Evolutionary conservation across 2,113 vertebrate species (phyloP), one percentile per base, ranked within the genome.

Genomic region (Tachysurus vachellii): DNA sequence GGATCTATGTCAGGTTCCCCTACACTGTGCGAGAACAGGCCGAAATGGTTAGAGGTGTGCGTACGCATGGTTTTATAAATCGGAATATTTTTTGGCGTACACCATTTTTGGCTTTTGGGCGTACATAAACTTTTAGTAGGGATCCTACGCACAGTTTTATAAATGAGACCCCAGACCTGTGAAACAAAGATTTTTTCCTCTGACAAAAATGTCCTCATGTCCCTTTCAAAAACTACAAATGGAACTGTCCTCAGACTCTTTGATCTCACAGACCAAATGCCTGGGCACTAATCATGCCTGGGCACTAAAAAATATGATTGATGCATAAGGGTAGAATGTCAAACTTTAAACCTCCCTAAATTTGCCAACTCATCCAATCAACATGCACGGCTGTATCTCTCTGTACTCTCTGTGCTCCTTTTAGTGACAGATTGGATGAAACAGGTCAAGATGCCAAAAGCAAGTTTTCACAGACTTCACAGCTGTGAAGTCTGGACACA

Each of bases 371-470:
- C 31, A 71, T 44, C 36, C 70, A 73, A 44, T 73, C 9, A 0
- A 19, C 70, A 73, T 44, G 36, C 36, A 73, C 5, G 9, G 16
- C 31, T 73, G 8, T 73, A 19, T 73, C 42, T 44, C 70, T 73
- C 19, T 71, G 70, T 44, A 44, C 3, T 44, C 17, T 85, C 57
- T 64, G 8, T 59, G 17, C 54, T 44, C 44, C 61, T 79, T 90
- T 59, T 28, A 88, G 90, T 90, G 85, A 86, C 70, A 62, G 86
- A 90, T 90, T 87, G 88, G 92, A 88, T 90, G 70, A 88, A 90
- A 83, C 54, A 82, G 64, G 56, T 31, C 42, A 56, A 80, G 82
- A 66, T 17, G 62, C 36, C 31, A 26, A 21, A 19, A 31, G 6
- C 8, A 42, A 81, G 75, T n/a, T n/a, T n/a, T n/a, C n/a, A n/a